Base-by-base conservation (phyloP, 2,888 invertebrate species). In the Anorthoa munda region DNA sequence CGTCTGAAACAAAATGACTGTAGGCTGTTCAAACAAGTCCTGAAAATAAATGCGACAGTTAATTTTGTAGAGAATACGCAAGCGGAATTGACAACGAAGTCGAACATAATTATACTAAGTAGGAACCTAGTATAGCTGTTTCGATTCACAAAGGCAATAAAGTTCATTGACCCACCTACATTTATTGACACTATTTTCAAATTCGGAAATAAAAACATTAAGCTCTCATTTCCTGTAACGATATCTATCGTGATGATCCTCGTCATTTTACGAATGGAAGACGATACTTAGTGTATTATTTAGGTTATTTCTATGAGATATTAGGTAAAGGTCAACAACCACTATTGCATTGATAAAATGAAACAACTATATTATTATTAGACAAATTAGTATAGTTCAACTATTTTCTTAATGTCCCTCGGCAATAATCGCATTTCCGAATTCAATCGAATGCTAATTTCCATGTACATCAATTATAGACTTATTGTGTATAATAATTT, bases 1-100 rank as follows among this genome's bases (percentile, higher is more conserved):
- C 18, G 48, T 45, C 26, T 45, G 18, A 50, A 77, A 74, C 56
- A 70, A 77, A 77, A 77, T 74, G 26, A 50, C 56, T 48, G 3
- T 13, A 55, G 31, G 9, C 68, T 21, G 55, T 50, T 58, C 23
- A 50, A 77, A 77, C 48, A 45, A 21, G 17, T 11, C 56, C 17
- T 26, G 39, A 39, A 73, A 50, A 58, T 73, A 72, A 73, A 58
- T 23, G 48, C 23, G 13, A 45, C 39, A 23, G 15, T 73, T 56
- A 48, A 69, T 69, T 73, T 73, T 26, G 15, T 39, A 48, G 9
- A 18, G 18, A 67, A 26, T 5, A 68, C 55, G 21, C 4, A 48
- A 69, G 70, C 4, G 39, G 17, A n/a, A 31, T 13, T 58, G 11
- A 50, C 70, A 55, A 48, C 48, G n/a, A 72, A 75, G 9, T 23